A percentile compares a stretch with the other conserved stretches of the same genome.
phyloP scores from a whole-genome alignment of 2,797 vertebrate species.

The Sebastes vulpes region DNA sequence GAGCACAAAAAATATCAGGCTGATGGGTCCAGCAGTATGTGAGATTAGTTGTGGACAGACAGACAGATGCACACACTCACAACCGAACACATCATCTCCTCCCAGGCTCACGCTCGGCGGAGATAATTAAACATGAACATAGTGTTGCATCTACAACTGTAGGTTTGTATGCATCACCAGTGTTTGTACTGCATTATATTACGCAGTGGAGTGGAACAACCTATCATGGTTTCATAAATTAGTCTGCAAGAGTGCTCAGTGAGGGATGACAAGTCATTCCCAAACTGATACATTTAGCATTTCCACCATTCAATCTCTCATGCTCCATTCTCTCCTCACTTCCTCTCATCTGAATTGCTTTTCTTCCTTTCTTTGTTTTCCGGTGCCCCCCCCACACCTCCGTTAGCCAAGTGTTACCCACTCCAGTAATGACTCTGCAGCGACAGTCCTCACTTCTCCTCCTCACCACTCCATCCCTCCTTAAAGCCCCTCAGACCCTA shows the following conservation, averaged over 20 bases:
- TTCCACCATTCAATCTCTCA: slow-evolving; percentile 50
- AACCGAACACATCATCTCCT: background rate
- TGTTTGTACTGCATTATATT: slow-evolving; percentile 58
- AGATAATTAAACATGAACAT: slow-evolving; percentile 42
- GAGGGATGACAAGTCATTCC: slow-evolving; percentile 67
- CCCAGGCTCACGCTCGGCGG: too few species aligned
- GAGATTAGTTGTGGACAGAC: background rate
- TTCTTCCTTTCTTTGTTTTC: slow-evolving; percentile 54
- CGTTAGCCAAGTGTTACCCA: slow-evolving; percentile 53
- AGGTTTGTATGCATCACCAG: slow-evolving; percentile 42
- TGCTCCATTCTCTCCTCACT: slow-evolving; percentile 34
- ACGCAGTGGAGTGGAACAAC: slow-evolving; percentile 62
- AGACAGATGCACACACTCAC: background rate
- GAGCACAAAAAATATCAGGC: background rate
- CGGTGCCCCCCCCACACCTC: slow-evolving; percentile 7
- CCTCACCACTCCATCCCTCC: slow-evolving; percentile 59
- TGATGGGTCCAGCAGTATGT: background rate
- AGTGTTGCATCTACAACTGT: slow-evolving; percentile 36
- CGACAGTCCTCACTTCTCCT: slow-evolving; percentile 70
- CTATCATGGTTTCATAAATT: slow-evolving; percentile 71
- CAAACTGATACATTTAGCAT: slow-evolving; percentile 59
- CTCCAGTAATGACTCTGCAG: slow-evolving; percentile 64
- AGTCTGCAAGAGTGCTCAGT: slow-evolving; percentile 59
- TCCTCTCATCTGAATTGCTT: slow-evolving; percentile 65
- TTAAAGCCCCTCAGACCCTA: slow-evolving; percentile 68